phyloP scores from a whole-genome alignment of 2,797 vertebrate species.

The Thalassophryne amazonica region DNA sequence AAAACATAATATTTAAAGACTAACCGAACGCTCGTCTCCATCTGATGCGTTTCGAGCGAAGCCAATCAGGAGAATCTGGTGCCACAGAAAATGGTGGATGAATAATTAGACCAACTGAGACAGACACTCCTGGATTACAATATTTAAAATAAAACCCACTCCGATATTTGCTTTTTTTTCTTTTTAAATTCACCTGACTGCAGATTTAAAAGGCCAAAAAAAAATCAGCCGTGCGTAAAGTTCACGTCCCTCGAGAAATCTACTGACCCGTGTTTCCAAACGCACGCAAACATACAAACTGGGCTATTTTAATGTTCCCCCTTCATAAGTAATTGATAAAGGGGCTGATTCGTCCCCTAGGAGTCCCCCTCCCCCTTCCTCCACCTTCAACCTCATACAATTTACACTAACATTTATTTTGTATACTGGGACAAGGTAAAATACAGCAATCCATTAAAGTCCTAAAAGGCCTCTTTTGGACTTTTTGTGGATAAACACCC shows the following conservation, averaged over 20 bases:
- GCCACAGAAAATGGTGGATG: conserved; percentile 84
- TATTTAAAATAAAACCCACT: conserved; percentile 44
- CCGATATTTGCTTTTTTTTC: too few species aligned
- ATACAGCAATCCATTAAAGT: conserved; percentile 50
- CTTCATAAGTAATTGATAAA: conserved; percentile 6
- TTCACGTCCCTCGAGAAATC: conserved; percentile 56
- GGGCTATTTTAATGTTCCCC: conserved; percentile 8
- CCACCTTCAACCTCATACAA: neutral
- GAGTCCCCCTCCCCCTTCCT: neutral
- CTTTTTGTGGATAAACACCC: conserved; percentile 52
- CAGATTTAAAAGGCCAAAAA: conserved; percentile 62
- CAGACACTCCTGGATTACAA: conserved; percentile 29
- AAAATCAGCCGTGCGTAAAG: too few species aligned
- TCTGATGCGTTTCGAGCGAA: conserved; percentile 68
- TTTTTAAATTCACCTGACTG: too few species aligned
- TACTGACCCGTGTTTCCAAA: conserved; percentile 53
- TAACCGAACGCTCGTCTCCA: conserved; percentile 34
- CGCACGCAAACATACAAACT: neutral
- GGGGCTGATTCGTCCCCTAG: conserved; percentile 2
- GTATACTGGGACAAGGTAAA: conserved; percentile 37
- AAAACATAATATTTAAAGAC: neutral
- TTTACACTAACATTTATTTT: conserved; percentile 3
- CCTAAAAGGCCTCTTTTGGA: conserved; percentile 41
- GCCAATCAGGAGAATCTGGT: conserved; percentile 79
- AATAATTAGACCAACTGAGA: conserved; percentile 80